phyloP scores from a whole-genome alignment of 2,113 vertebrate genomes.

The Callipepla californica region DNA sequence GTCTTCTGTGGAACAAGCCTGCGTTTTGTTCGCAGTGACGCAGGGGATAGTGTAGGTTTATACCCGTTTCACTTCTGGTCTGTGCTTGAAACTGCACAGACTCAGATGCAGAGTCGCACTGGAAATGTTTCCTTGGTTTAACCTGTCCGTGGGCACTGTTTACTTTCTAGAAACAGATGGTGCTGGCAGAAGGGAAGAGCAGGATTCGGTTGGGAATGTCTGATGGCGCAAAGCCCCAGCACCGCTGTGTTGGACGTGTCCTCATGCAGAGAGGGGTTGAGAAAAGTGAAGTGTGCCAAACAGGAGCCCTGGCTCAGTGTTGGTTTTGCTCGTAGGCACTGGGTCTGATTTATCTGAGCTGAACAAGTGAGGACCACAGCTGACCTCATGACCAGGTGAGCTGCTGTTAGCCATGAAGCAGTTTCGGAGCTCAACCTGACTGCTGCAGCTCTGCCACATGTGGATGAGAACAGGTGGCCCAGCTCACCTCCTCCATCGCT shows the following conservation, averaged over 20 bases:
- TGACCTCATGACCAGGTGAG: neutral
- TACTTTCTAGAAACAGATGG: conserved; percentile 30
- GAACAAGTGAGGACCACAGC: neutral
- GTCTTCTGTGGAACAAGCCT: neutral
- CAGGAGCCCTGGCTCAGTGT: neutral
- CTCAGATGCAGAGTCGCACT: neutral
- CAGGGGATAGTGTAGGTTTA: neutral
- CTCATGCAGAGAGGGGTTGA: neutral
- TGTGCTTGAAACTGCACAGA: neutral
- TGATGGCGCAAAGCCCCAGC: neutral
- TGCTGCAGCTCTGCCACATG: neutral
- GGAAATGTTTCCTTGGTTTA: neutral
- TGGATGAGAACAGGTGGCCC: neutral
- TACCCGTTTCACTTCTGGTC: neutral
- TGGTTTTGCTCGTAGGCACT: neutral
- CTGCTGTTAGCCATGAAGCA: neutral
- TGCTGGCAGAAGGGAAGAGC: conserved; percentile 45
- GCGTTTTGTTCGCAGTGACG: neutral
- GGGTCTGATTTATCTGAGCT: neutral
- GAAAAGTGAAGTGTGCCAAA: neutral
- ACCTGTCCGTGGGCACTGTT: conserved; percentile 29
- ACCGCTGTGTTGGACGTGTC: neutral
- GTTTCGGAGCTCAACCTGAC: neutral
- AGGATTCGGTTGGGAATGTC: neutral
- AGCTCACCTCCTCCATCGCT: neutral